Evolutionary conservation across 2,888 invertebrate genomes (phyloP).

Genomic region (Onthophagus sagittarius): DNA sequence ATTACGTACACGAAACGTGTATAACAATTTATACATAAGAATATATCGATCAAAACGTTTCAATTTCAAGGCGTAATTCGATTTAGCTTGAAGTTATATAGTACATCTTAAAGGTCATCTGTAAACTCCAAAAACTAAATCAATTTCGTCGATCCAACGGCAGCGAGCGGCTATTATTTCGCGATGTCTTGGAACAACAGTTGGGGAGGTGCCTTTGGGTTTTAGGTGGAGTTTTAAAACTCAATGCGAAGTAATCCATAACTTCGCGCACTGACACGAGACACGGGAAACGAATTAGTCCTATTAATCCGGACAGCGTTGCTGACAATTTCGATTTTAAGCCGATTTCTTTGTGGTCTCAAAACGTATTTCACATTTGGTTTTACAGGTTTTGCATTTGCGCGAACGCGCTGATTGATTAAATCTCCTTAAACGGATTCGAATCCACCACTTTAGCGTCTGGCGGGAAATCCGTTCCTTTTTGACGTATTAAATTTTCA

Average conservation of each 20-base stretch:
- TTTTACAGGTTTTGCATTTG: not conserved
- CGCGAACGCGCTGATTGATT: not conserved
- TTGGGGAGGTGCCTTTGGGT: not conserved
- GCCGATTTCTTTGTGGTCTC: not conserved
- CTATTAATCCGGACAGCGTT: not conserved
- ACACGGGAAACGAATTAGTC: not conserved
- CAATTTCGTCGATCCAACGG: not conserved
- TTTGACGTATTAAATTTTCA: not conserved
- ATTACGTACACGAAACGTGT: too few species aligned
- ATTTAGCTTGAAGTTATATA: not conserved
- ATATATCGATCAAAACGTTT: not conserved
- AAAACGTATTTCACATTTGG: not conserved
- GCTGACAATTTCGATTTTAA: not conserved
- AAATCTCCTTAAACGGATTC: not conserved
- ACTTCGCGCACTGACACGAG: not conserved
- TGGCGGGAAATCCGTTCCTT: not conserved
- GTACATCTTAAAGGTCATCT: not conserved
- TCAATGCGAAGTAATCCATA: not conserved
- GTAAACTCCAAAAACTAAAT: not conserved
- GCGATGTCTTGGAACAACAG: not conserved
- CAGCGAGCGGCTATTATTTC: not conserved
- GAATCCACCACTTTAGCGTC: not conserved
- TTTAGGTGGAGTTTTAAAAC: not conserved
- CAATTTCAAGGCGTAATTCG: not conserved
- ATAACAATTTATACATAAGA: too few species aligned